Evolutionary conservation across 2,113 vertebrate species (phyloP).

Genomic region (Butorides virescens): DNA sequence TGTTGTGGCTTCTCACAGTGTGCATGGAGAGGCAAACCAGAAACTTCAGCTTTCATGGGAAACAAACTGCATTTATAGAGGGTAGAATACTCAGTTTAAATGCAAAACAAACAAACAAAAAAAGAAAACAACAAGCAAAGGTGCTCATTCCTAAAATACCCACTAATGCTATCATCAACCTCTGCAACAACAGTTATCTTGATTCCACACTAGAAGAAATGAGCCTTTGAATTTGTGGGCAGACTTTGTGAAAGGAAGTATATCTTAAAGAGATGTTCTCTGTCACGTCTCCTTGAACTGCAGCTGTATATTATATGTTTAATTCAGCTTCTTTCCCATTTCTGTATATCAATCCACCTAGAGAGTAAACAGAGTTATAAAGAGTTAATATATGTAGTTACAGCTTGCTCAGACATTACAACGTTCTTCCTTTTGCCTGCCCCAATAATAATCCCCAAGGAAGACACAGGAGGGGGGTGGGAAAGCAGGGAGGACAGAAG

Average conservation of each 20-base stretch:
- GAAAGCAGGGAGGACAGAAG: not conserved
- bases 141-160: not conserved
- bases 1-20: not conserved
- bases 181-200: not conserved
- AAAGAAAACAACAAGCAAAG: not conserved
- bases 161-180: not conserved
- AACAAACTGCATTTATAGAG: not conserved
- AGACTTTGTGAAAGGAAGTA: not conserved
- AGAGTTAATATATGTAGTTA: not conserved
- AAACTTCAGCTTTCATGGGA: not conserved
- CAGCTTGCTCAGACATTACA: not conserved
- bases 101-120: not conserved
- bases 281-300: not conserved
- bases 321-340: not conserved
- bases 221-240: not conserved
- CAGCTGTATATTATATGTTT: not conserved
- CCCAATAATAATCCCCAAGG: not conserved
- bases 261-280: not conserved
- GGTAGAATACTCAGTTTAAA: not conserved
- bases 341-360: not conserved
- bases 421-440: not conserved
- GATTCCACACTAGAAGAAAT: not conserved
- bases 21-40: not conserved
- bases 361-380: not conserved
- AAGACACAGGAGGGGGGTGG: rapidly evolving